Base-by-base conservation (phyloP, 2,113 vertebrate species). In the Clinocottus analis region DNA sequence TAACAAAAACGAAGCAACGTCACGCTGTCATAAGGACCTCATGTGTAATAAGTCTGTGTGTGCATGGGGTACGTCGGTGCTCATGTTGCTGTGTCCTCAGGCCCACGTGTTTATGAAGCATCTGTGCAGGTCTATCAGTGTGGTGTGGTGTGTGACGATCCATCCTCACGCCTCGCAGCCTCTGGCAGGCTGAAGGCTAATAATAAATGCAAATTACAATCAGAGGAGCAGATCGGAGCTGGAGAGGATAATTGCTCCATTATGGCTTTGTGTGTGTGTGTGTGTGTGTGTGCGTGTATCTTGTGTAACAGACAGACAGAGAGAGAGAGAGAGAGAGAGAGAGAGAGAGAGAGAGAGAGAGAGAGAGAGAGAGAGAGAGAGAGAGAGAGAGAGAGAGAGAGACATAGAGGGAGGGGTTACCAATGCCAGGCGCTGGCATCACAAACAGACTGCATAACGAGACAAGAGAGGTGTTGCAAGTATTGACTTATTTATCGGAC, bases 191-290 rank as follows among this genome's bases (percentile, higher is more conserved):
- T 72, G 86, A 83, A 77, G 75, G 85, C 80, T 87, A 89, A 91
- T 93, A 89, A 90, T 87, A 89, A 91, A 94, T 92, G 92, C 93
- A 92, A 93, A 94, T 94, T 92, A 87, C 91, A 92, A 90, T 92
- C 87, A 92, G 77, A 87, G 85, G 80, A 87, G 88, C 83, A 87
- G 83, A 87, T 88, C 74, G 59, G 85, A 85, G 80, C 82, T 72
- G 79, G 75, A 92, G 89, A 92, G 88, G 88, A 92, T 93, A 93
- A 94, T 93, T 93, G 91, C 91, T 86, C 91, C 84, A 92, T 93
- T 91, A 92, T 89, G 88, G 68, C 33, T 60, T 2, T 65, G 69
- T 78, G 75, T 66, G 80, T 72, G 73, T 84, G 68, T 67, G 78
- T 69, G 80, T 72, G 72, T 43, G 59, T 33, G 75, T 47, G 80